A percentile compares a stretch with the other conserved stretches of the same genome.
phyloP scores from a whole-genome alignment of 2,888 invertebrate genomes.

The Diaperis boleti region DNA sequence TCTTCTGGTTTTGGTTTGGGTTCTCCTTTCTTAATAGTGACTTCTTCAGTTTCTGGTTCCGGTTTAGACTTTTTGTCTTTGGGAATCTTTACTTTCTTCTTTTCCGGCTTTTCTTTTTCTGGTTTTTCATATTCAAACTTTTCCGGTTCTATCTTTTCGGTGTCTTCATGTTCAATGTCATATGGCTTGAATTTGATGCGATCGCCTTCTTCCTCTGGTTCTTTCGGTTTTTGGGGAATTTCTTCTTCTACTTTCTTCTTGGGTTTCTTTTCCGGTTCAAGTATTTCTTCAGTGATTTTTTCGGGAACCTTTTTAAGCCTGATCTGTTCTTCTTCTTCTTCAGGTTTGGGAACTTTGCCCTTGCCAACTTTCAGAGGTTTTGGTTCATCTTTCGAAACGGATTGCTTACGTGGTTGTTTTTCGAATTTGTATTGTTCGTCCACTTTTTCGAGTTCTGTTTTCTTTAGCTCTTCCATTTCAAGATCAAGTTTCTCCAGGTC shows the following conservation, averaged over 20 bases:
- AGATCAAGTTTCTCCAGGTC: conserved; percentile 66
- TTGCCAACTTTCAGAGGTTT: conserved; percentile 61
- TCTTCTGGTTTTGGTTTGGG: conserved; percentile 54
- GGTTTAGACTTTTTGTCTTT: conserved; percentile 65
- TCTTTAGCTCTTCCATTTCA: conserved; percentile 65
- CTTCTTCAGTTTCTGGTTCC: conserved; percentile 43
- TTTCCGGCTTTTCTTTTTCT: conserved; percentile 58
- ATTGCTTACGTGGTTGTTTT: conserved; percentile 51
- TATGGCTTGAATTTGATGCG: conserved; percentile 61
- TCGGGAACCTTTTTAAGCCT: conserved; percentile 64
- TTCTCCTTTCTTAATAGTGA: conserved; percentile 49
- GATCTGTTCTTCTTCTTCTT: conserved; percentile 58
- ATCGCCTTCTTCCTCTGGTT: conserved; percentile 55
- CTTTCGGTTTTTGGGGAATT: conserved; percentile 37
- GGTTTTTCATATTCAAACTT: conserved; percentile 59
- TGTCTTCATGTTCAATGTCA: conserved; percentile 62
- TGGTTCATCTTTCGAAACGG: conserved; percentile 48
- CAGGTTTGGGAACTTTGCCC: conserved; percentile 61
- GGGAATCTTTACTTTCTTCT: conserved; percentile 48
- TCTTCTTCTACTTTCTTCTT: conserved; percentile 55
- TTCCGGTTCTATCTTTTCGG: conserved; percentile 59
- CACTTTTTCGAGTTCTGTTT: conserved; percentile 61
- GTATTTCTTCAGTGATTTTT: conserved; percentile 57
- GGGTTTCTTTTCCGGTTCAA: conserved; percentile 43
- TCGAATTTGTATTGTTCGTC: conserved; percentile 58